Evolutionary conservation across 2,113 vertebrate species (phyloP).

Genomic region (Peromyscus polionotus): DNA sequence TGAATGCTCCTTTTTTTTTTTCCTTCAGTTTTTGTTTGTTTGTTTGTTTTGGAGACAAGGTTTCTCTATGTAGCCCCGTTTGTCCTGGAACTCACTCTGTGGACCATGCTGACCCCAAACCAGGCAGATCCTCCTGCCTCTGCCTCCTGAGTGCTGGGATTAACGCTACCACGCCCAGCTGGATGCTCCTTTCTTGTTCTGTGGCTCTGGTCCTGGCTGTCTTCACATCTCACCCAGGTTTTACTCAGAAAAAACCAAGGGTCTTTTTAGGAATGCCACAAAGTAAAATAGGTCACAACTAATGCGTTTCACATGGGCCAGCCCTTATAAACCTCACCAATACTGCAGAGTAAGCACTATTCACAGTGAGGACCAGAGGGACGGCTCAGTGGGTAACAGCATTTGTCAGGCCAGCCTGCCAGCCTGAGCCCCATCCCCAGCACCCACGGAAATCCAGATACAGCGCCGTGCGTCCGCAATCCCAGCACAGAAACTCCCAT

Average conservation of each 20-base stretch:
- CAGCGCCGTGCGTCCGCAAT: background rate
- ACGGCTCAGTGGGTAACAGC: background rate
- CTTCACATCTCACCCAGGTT: background rate
- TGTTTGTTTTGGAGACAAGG: background rate
- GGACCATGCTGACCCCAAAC: background rate
- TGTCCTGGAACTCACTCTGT: background rate
- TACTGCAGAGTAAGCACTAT: background rate
- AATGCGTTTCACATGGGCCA: background rate
- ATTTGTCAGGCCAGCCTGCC: background rate
- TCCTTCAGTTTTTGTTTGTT: background rate
- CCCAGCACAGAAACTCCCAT: background rate
- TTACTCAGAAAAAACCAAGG: background rate
- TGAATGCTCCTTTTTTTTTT: background rate
- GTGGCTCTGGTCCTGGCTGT: background rate
- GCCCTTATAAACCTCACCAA: background rate
- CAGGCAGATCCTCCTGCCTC: background rate
- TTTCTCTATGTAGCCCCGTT: background rate
- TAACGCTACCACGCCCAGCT: background rate
- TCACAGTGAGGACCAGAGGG: background rate
- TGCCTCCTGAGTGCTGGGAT: background rate
- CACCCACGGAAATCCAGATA: background rate
- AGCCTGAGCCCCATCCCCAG: background rate
- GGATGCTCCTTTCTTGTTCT: background rate
- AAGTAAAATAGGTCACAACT: background rate
- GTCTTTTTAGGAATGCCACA: constrained; percentile 27